These are phyloP conservation scores for Limosa lapponica DNA, from an alignment of 2,797 vertebrate species.

Conservation along the genomic window DNA sequence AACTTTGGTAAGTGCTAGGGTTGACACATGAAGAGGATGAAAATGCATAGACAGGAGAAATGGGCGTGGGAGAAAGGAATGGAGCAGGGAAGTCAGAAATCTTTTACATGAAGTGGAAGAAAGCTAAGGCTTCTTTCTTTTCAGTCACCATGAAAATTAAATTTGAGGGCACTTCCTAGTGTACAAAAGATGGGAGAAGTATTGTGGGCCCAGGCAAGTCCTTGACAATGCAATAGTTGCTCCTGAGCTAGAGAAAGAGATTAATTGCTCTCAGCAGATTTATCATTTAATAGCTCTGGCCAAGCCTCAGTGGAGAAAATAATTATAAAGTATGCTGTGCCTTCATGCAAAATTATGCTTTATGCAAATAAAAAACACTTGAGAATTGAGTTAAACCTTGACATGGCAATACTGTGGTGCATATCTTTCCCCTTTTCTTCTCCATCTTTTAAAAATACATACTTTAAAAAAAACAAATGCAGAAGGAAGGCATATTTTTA, in stretches of 20 bases:
- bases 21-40: not conserved
- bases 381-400: not conserved
- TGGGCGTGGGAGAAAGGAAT: not conserved
- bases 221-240: not conserved
- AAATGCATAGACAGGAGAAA: not conserved
- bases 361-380: constrained; percentile 2
- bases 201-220: not conserved
- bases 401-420: not conserved
- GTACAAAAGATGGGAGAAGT: not conserved
- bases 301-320: not conserved
- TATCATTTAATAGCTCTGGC: not conserved
- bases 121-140: not conserved
- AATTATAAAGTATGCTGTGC: not conserved
- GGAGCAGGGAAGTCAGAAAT: not conserved
- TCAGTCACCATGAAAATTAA: not conserved
- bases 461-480: not conserved
- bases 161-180: not conserved
- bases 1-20: not conserved
- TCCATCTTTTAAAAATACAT: not conserved
- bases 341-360: not conserved
- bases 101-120: not conserved
- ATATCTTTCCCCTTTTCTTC: not conserved
- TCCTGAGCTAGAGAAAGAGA: not conserved
- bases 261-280: not conserved
- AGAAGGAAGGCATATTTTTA: not conserved